A percentile compares a stretch with the other conserved stretches of the same genome.
phyloP scores from a whole-genome alignment of 37 sponge, comb jelly and placozoan species.

The Mnemiopsis leidyi region DNA sequence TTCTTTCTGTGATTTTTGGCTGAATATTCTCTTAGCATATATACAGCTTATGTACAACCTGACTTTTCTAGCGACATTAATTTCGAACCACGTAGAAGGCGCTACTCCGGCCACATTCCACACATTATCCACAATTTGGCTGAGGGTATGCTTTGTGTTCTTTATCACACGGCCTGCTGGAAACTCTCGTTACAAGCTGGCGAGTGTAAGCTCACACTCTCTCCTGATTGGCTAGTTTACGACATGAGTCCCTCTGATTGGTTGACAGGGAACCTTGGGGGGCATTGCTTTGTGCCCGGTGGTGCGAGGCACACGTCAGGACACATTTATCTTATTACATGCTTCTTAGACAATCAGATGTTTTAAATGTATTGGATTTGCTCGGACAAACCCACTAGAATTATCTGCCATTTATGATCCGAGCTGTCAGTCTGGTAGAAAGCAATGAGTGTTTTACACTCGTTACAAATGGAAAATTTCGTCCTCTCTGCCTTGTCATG shows the following conservation, averaged over 20 bases:
- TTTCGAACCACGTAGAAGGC: background rate
- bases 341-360: background rate
- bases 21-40: no score
- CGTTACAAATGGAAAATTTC: no score
- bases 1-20: no score
- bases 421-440: no score
- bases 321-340: background rate
- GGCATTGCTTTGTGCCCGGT: background rate
- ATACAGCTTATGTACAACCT: background rate
- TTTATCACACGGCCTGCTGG: background rate
- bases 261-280: background rate
- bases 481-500: no score
- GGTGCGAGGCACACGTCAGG: background rate
- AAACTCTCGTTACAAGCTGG: background rate
- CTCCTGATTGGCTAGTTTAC: background rate
- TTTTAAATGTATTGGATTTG: background rate
- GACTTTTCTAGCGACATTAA: background rate
- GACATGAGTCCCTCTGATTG: background rate
- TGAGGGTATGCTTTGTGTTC: background rate
- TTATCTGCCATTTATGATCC: no score
- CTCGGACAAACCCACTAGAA: background rate
- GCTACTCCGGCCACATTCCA: background rate
- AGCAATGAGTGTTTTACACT: no score
- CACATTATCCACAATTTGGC: background rate
- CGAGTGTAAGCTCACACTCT: background rate